Percentiles rank a stretch among this genome's conserved stretches.
Conservation (phyloP, 1,140 invertebrate species). For the Nasonia giraulti region DNA sequence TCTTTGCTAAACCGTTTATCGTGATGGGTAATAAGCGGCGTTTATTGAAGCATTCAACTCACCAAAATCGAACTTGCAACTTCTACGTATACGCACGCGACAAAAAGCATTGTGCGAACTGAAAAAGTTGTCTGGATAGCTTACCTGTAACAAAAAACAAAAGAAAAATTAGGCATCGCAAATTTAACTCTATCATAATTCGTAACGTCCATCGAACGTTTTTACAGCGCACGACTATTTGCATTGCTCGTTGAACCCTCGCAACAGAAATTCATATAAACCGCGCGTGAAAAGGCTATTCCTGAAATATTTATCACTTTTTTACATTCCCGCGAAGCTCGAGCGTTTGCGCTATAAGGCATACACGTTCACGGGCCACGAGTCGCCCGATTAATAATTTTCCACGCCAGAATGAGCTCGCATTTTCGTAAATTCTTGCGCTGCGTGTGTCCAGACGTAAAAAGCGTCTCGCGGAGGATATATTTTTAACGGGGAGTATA, state of each 20-base stretch:
- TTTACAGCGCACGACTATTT: no score
- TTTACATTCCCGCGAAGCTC: no score
- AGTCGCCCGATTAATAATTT: background rate
- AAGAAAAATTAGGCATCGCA: background rate
- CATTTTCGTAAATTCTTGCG: background rate
- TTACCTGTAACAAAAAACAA: conserved; percentile 34
- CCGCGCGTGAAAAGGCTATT: no score
- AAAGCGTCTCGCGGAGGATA: background rate
- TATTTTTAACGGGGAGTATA: conserved; percentile 17
- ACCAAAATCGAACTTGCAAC: background rate
- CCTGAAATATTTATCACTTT: no score
- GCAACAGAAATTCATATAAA: no score
- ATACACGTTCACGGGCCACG: no score
- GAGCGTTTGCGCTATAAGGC: no score
- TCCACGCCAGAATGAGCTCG: background rate
- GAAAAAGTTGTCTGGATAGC: background rate
- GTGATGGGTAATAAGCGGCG: no score
- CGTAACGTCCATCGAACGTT: no score
- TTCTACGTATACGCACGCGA: background rate
- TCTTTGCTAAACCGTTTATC: no score
- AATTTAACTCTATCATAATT: background rate
- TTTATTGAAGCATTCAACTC: background rate
- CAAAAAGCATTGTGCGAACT: background rate
- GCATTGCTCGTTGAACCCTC: no score
- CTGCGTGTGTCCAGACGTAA: background rate